Percentiles rank a stretch among this genome's conserved stretches.
These are phyloP conservation scores for Petaurus breviceps DNA, from an alignment of 2,113 vertebrate genomes.

Conservation along the genomic window DNA sequence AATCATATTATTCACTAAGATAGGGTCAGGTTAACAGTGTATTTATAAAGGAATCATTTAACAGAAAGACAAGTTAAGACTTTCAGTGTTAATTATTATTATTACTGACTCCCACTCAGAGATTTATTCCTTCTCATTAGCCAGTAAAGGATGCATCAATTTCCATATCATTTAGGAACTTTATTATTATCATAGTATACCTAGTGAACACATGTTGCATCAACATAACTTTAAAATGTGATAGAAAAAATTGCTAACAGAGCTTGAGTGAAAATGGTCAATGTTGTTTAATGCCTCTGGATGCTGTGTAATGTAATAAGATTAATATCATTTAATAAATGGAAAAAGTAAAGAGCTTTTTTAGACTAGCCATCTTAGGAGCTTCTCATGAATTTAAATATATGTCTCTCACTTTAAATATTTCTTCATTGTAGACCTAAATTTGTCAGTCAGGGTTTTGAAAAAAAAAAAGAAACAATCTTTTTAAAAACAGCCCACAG, in stretches of 20 bases:
- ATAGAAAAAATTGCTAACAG: not conserved
- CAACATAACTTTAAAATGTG: not conserved
- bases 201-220: not conserved
- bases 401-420: not conserved
- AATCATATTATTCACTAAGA: slow-evolving; percentile 9
- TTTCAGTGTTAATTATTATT: not conserved
- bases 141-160: slow-evolving; percentile 14
- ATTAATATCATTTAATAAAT: not conserved
- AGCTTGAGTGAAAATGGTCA: not conserved
- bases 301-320: not conserved
- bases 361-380: not conserved
- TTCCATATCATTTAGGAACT: not conserved
- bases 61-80: slow-evolving; percentile 2
- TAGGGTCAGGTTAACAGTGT: not conserved
- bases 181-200: not conserved
- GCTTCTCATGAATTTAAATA: not conserved
- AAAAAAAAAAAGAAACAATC: not conserved
- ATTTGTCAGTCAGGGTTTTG: not conserved
- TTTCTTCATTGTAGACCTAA: not conserved
- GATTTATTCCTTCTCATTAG: not conserved
- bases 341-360: not conserved
- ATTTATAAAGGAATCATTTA: not conserved
- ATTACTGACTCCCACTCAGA: not conserved
- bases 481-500: not conserved
- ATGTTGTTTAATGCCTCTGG: not conserved